Base-by-base conservation (phyloP, 2,797 vertebrate genomes). In the Ctenopoma kingsleyae region DNA sequence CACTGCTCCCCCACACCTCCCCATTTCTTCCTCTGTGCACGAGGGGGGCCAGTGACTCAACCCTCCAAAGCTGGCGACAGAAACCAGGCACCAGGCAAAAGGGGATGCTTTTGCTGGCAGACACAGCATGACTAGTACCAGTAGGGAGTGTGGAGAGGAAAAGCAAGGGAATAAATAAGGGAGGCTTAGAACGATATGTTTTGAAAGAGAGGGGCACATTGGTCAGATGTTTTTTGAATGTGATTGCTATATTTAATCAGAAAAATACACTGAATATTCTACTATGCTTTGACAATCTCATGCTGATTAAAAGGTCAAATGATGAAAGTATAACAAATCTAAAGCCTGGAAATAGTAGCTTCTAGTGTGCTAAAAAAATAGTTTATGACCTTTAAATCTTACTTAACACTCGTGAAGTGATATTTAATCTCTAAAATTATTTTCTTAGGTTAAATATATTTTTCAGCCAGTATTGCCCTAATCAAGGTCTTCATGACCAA, bases 81-180 rank as follows among this genome's bases (percentile, higher is more conserved):
- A 59, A 23, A 60, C 68, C 55, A 49, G 67, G 66, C 81, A 61
- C 55, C 58, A 58, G 54, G 67, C 63, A 36, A 70, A 84, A 78
- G 74, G 25, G 79, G 77, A 67, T 78, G 73, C 60, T 48, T 59
- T 81, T 1, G 53, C 81, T 78, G 62, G 78, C 73, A 85, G 81
- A 79, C 74, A 36, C 79, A 80, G 76, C 74, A 60, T 69, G 64
- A 52, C 59, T 71, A 67, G 59, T 69, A 64, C 49, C 77, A 77
- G 75, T 0, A 4, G 20, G 23, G 32, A 55, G 47, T 0, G 5
- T 23, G 23, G 32, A 55, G 47, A 59, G 41, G 50, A 46, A 59
- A 68, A 4, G 43, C 36, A 2, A 58, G 38, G 61, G 56, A 79
- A 69, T 70, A 76, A 38, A 12, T 74, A 76, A 69, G 17, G 52